Base-by-base conservation (phyloP, 2,888 invertebrate genomes). In the Xestia c-nigrum region DNA sequence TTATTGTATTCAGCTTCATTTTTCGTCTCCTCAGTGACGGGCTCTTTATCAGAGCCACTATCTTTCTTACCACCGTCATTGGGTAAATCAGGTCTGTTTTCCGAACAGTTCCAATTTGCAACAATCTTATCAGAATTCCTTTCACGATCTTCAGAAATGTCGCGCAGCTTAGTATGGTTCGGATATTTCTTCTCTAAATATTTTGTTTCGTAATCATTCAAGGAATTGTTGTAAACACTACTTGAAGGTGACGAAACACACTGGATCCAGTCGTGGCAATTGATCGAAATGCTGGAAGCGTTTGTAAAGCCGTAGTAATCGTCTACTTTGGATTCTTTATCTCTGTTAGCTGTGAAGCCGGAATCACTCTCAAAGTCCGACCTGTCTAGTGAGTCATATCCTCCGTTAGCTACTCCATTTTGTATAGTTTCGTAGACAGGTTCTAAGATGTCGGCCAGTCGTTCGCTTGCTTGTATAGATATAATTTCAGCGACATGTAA, bases 401-500 rank as follows among this genome's bases (percentile, higher is more conserved):
- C 92, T 82, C 92, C 93, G 76, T 94, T 95, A 7, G 89, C 89
- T 16, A 91, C 75, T 64, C 93, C 94, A 79, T 91, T 91, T 73
- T 94, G 92, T 76, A 96, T 93, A 16, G 95, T 95, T 91, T 96
- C 96, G 74, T 96, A 96, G 3, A 95, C 92, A 21, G 96, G 96
- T 72, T 96, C 96, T 77, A 96, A 89, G 67, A 96, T 95, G 81
- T 96, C 96, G 4, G 96, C 96, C 43, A 96, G 88, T 82, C 93
- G 89, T 90, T 96, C 96, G 74, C 92, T 95, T 3, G 94, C 93
- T 90, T 95, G 95, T 89, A 96, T 94, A 0, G 96, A 96, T 87
- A 96, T 94, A 68, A 96, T 95, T 93, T 96, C 96, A 52, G 96
- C 96, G 12, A 95, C 96, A 76, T 96, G 96, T 72, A 95, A 76